A percentile compares a stretch with the other conserved stretches of the same genome.
These are phyloP conservation scores for Podiceps cristatus DNA, from an alignment of 2,113 vertebrate genomes.

Conservation along the genomic window DNA sequence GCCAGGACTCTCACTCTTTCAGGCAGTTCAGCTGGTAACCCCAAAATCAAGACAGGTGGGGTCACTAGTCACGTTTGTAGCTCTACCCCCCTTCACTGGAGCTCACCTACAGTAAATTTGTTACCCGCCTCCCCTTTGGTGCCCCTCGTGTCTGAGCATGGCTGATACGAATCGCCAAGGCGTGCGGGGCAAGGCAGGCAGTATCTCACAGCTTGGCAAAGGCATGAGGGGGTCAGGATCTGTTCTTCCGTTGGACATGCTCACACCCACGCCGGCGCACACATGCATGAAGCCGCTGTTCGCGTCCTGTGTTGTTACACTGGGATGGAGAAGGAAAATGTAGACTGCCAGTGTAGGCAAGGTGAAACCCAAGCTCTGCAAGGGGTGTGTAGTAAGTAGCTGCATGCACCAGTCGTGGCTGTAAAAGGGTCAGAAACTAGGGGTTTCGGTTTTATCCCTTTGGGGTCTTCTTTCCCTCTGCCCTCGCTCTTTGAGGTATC, in stretches of 20 bases:
- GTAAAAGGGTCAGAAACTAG: constrained; percentile 32
- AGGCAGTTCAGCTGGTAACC: neutral
- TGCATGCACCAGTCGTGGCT: constrained; percentile 40
- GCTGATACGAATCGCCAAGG: neutral
- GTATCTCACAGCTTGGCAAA: neutral
- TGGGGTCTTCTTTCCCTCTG: neutral
- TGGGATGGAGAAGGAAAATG: neutral
- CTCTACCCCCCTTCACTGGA: neutral
- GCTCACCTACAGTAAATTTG: neutral
- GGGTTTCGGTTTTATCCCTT: neutral
- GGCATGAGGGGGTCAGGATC: neutral
- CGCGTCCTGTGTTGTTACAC: neutral
- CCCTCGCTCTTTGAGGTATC: neutral
- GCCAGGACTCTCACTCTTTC: neutral
- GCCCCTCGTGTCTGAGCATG: neutral
- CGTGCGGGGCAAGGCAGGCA: neutral
- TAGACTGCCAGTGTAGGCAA: neutral
- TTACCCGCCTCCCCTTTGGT: neutral
- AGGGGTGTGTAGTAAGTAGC: neutral
- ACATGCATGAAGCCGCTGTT: neutral
- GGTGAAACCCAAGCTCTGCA: constrained; percentile 18
- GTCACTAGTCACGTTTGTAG: neutral
- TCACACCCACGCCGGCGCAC: neutral
- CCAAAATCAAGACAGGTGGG: neutral
- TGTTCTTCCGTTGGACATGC: neutral